phyloP scores from a whole-genome alignment of 2,888 invertebrate species.

The Myathropa florea region DNA sequence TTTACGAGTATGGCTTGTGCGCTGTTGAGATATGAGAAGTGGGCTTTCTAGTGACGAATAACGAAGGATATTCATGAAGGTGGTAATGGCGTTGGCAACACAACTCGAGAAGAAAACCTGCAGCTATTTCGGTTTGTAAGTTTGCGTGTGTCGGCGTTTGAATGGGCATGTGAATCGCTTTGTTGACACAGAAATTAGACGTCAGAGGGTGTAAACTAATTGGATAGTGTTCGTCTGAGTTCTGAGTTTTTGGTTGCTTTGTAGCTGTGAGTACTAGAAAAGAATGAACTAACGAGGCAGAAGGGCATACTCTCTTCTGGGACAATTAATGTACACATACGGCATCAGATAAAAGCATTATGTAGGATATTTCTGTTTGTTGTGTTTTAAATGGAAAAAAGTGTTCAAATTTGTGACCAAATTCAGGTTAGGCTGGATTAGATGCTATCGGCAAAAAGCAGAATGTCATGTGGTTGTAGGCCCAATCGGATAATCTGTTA shows the following conservation, averaged over 20 bases:
- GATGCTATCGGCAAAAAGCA: too few species aligned
- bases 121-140: constrained; percentile 12
- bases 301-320: not conserved
- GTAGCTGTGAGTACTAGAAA: not conserved
- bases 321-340: too few species aligned
- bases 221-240: constrained; percentile 50
- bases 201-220: constrained; percentile 53
- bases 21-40: constrained; percentile 14
- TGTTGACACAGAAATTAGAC: constrained; percentile 41
- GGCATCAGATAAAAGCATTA: too few species aligned
- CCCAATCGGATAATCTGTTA: too few species aligned
- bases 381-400: too few species aligned
- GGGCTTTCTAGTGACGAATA: constrained; percentile 56
- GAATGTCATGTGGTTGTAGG: too few species aligned
- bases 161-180: constrained; percentile 1
- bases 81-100: constrained; percentile 60
- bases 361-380: too few species aligned
- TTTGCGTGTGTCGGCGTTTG: not conserved
- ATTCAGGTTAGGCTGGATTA: too few species aligned
- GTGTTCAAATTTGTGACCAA: too few species aligned
- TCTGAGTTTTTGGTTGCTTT: constrained; percentile 1
- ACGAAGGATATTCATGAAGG: constrained; percentile 65
- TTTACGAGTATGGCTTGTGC: not conserved
- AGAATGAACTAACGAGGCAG: not conserved
- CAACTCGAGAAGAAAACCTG: constrained; percentile 8